Percentiles rank a stretch among this genome's conserved stretches.
These are phyloP conservation scores for Mionectes olivaceus DNA, from an alignment of 2,797 vertebrate species.

Conservation along the genomic window DNA sequence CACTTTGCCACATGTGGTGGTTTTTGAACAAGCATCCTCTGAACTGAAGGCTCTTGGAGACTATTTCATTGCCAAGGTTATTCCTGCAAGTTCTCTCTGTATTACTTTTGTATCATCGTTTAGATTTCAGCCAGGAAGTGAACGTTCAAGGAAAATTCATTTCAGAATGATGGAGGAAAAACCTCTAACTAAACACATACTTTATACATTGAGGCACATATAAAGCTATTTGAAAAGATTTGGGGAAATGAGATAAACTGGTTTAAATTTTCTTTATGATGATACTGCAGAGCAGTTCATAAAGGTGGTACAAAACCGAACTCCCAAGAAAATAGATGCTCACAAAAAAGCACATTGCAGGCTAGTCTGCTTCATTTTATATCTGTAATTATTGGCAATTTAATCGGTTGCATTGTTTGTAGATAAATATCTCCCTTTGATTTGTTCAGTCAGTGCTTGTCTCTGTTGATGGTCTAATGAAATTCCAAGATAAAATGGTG, in stretches of 20 bases:
- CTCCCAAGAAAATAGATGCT: background rate
- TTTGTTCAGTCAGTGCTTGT: background rate
- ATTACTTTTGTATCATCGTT: background rate
- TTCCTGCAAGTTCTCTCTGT: background rate
- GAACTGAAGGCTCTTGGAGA: background rate
- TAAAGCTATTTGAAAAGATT: background rate
- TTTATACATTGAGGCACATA: background rate
- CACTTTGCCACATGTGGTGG: background rate
- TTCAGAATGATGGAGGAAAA: background rate
- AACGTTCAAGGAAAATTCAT: background rate
- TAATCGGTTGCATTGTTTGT: background rate
- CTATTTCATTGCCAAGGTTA: background rate
- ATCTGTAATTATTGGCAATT: background rate
- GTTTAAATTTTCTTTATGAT: background rate
- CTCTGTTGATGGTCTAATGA: background rate
- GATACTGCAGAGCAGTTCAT: background rate
- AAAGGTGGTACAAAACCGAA: background rate
- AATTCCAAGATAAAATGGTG: background rate
- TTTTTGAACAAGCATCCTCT: background rate
- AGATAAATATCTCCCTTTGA: background rate
- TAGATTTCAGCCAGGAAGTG: background rate
- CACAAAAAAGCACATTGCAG: background rate
- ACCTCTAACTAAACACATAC: background rate
- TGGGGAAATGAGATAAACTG: background rate
- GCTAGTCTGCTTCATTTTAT: background rate